phyloP scores from a whole-genome alignment of 2,888 invertebrate species.

The Heliconius erato region DNA sequence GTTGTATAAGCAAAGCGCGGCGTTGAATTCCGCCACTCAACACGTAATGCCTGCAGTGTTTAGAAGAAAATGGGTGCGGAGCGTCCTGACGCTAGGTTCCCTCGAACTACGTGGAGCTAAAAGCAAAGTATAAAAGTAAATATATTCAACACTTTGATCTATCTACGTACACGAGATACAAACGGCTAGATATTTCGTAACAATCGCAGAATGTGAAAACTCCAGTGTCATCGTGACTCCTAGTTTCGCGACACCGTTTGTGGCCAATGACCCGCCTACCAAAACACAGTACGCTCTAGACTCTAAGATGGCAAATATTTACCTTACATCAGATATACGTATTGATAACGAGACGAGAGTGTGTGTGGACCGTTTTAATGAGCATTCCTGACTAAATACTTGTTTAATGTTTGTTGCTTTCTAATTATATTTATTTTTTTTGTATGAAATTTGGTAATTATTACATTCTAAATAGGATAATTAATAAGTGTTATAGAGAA shows the following conservation, averaged over 20 bases:
- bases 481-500: not conserved
- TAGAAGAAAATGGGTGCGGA: not conserved
- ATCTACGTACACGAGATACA: constrained; percentile 43
- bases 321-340: constrained; percentile 14
- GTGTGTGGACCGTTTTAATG: constrained; percentile 35
- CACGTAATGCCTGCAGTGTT: not conserved
- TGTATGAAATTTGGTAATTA: not conserved
- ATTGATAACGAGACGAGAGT: constrained; percentile 14
- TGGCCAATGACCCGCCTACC: constrained; percentile 66
- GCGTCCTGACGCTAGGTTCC: not conserved
- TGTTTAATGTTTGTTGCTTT: not conserved
- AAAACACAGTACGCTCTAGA: constrained; percentile 57
- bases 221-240: constrained; percentile 67
- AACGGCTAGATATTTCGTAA: constrained; percentile 45
- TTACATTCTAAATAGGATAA: not conserved
- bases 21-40: not conserved
- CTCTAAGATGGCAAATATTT: constrained; percentile 62
- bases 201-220: constrained; percentile 54
- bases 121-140: not conserved
- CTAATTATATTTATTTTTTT: not conserved
- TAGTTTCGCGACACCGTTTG: constrained; percentile 65
- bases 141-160: constrained; percentile 6
- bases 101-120: not conserved
- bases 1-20: not conserved
- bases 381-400: not conserved